phyloP scores from a whole-genome alignment of 2,888 invertebrate genomes.

The Caenorhabditis zanzibari region DNA sequence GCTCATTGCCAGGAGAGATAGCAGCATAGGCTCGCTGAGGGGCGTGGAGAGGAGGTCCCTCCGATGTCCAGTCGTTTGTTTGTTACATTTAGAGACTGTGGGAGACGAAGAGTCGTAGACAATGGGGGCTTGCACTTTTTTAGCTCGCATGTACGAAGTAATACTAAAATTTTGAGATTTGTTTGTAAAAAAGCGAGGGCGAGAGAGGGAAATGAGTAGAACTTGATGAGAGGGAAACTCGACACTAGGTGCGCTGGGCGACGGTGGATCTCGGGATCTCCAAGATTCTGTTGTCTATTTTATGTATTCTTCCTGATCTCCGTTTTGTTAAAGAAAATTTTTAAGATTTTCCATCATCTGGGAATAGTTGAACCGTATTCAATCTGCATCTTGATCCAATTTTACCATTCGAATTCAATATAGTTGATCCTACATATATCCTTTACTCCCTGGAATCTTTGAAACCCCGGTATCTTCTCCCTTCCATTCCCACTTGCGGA shows the following conservation, averaged over 20 bases:
- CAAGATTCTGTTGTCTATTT: no score
- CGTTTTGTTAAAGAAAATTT: no score
- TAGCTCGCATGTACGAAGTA: conserved; percentile 33
- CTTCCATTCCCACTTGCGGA: background rate
- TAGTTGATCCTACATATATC: no score
- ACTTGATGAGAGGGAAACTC: background rate
- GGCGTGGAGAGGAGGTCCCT: conserved; percentile 33
- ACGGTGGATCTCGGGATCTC: background rate
- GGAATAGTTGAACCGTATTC: no score
- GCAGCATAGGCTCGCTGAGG: conserved; percentile 26
- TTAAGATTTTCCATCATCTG: no score
- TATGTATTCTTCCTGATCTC: no score
- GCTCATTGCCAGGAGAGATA: conserved; percentile 57
- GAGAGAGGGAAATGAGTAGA: background rate
- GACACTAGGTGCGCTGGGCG: background rate
- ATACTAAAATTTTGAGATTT: conserved; percentile 15
- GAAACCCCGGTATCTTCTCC: background rate
- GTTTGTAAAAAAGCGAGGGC: background rate
- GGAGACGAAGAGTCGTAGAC: conserved; percentile 39
- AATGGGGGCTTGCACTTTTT: conserved; percentile 39
- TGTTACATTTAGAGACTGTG: conserved; percentile 18
- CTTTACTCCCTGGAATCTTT: no score
- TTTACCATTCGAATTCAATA: no score
- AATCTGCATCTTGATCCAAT: no score
- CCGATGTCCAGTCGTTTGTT: conserved; percentile 52